Conservation (phyloP, 2,113 vertebrate species). For the Xenopus tropicalis region UCB_Xtro_10.0 CM004450.2:85667001-85667500, state of each 20-base stretch:
- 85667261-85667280: slow-evolving; percentile 46
- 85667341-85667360: slow-evolving; percentile 60
- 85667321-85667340: slow-evolving; percentile 65
- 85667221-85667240: slow-evolving; percentile 45
- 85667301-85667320: slow-evolving; percentile 54
- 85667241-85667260: slow-evolving; percentile 45
- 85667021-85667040: slow-evolving; percentile 34
- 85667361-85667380: slow-evolving; percentile 63
- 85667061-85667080: slow-evolving; percentile 33
- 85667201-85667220: slow-evolving; percentile 46
- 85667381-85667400: slow-evolving; percentile 63
- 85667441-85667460: slow-evolving; percentile 6
- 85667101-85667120: slow-evolving; percentile 29
- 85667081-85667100: slow-evolving; percentile 32
- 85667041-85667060: slow-evolving; percentile 44
- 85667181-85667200: slow-evolving; percentile 34
- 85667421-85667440: neutral
- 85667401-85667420: slow-evolving; percentile 55
- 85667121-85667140: slow-evolving; percentile 26
- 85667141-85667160: slow-evolving; percentile 29
- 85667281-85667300: slow-evolving; percentile 53
- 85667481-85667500: neutral
- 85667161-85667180: slow-evolving; percentile 25
- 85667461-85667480: neutral
- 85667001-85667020: slow-evolving; percentile 21